Evolutionary conservation across 2,888 invertebrate genomes (phyloP).

Genomic region (Augiades crinisus): DNA sequence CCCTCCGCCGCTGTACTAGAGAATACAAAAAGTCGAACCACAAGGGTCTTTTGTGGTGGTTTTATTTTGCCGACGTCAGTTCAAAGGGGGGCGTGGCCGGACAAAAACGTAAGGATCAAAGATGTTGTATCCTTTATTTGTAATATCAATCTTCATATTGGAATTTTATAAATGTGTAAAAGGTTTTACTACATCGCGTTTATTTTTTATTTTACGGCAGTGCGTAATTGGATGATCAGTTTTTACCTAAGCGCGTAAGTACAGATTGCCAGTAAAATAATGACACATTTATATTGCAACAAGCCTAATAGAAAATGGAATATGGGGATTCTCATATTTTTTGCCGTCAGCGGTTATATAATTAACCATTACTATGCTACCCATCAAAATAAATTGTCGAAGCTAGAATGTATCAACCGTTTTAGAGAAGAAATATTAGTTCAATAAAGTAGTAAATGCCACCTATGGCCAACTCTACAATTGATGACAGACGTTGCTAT

Average conservation of each 20-base stretch:
- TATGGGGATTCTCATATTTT: no score
- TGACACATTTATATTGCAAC: no score
- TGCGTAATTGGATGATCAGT: not conserved
- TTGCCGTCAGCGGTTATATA: no score
- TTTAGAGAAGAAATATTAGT: no score
- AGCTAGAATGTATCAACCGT: no score
- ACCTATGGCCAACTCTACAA: no score
- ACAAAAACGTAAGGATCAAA: constrained; percentile 61
- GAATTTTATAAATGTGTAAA: constrained; percentile 23
- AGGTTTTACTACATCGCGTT: constrained; percentile 13
- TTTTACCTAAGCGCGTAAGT: not conserved
- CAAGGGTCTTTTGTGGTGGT: constrained; percentile 27
- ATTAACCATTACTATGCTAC: no score
- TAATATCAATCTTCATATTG: constrained; percentile 46
- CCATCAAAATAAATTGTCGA: no score
- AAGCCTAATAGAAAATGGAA: no score
- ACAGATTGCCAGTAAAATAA: no score
- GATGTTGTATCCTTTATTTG: constrained; percentile 45
- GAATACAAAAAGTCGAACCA: constrained; percentile 5
- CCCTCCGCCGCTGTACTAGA: constrained; percentile 27
- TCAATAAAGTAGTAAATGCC: no score
- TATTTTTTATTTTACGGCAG: not conserved
- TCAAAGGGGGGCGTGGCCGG: constrained; percentile 60
- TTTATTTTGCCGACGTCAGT: constrained; percentile 51
- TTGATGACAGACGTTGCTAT: no score